phyloP scores from a whole-genome alignment of 2,797 vertebrate genomes.

The Crossoptilon crossoptilon region DNA sequence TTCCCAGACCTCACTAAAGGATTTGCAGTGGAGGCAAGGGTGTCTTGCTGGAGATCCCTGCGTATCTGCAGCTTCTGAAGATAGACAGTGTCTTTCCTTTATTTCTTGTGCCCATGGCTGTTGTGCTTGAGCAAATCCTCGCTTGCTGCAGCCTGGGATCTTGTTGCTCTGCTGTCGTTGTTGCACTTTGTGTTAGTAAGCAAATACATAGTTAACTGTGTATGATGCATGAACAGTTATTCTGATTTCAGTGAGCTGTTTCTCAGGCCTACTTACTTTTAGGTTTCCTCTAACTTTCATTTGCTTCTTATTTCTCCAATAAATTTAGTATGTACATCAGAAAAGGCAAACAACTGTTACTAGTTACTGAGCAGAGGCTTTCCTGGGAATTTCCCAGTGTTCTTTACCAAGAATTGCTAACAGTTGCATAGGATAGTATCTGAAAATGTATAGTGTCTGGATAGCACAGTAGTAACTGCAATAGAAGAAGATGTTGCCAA shows the following conservation, averaged over 20 bases:
- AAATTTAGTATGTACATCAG: background rate
- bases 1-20: no score
- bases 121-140: no score
- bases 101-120: no score
- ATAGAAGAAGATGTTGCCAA: background rate
- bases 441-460: background rate
- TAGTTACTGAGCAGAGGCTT: background rate
- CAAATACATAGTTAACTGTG: background rate
- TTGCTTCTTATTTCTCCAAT: background rate
- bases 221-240: background rate
- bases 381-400: background rate
- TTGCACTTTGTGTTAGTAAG: no score
- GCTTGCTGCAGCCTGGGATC: no score
- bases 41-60: no score
- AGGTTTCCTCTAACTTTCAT: background rate
- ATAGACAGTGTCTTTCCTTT: no score
- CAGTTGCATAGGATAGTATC: background rate
- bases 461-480: background rate
- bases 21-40: no score
- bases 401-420: background rate
- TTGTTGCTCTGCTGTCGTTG: no score
- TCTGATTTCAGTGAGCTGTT: background rate
- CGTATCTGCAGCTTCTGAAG: no score
- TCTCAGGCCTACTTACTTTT: background rate
- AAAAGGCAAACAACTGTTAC: background rate